These are phyloP conservation scores for Brenthis hecate DNA, from an alignment of 2,888 invertebrate species.

Conservation along the genomic window DNA sequence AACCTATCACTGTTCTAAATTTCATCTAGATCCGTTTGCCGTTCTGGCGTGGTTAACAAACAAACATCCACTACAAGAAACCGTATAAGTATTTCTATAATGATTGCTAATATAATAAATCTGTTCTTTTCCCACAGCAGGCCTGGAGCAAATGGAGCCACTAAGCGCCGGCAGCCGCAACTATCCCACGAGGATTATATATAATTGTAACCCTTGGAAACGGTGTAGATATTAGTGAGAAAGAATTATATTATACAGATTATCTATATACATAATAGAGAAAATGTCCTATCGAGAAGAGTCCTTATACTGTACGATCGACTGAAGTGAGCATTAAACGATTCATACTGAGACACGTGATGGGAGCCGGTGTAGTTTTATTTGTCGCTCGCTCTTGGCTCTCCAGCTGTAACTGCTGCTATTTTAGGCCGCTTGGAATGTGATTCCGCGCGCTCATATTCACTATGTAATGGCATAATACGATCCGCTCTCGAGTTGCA, in stretches of 20 bases:
- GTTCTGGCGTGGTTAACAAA: too few relatives aligned
- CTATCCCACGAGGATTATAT: slow-evolving; percentile 61
- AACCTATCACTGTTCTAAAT: too few relatives aligned
- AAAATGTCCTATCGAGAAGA: slow-evolving; percentile 78
- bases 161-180: slow-evolving; percentile 54
- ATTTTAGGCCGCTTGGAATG: slow-evolving; percentile 58
- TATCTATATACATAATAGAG: slow-evolving; percentile 81
- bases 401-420: slow-evolving; percentile 33
- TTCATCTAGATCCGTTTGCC: too few relatives aligned
- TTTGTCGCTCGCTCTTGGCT: slow-evolving; percentile 49
- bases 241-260: slow-evolving; percentile 81
- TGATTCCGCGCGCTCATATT: slow-evolving; percentile 75
- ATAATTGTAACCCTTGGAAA: slow-evolving; percentile 76
- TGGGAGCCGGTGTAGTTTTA: slow-evolving; percentile 64
- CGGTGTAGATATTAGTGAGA: slow-evolving; percentile 83
- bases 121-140: slow-evolving; percentile 49
- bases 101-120: not conserved
- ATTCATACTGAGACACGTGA: slow-evolving; percentile 67
- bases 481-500: slow-evolving; percentile 64
- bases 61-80: too few relatives aligned
- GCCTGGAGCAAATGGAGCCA: slow-evolving; percentile 80
- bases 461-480: slow-evolving; percentile 81
- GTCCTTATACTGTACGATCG: slow-evolving; percentile 74
- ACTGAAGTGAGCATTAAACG: slow-evolving; percentile 73
- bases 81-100: too few relatives aligned